Conservation (phyloP, 1,140 invertebrate species). For the Oppia nitens region DNA sequence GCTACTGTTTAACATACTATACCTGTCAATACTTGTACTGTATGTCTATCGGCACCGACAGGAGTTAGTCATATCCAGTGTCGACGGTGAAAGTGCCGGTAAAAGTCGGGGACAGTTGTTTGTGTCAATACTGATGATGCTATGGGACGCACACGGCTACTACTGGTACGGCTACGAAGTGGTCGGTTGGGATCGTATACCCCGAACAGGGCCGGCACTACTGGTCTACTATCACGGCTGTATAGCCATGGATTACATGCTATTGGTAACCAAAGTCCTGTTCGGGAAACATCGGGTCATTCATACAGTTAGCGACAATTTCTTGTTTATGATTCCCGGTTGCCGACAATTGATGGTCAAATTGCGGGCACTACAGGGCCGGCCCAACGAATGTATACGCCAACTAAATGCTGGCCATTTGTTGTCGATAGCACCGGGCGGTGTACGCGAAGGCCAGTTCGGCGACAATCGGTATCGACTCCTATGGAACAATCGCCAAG, state of each 20-base stretch:
- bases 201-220: conserved; percentile 59
- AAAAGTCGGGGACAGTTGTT: neutral
- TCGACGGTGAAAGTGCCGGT: too few relatives aligned
- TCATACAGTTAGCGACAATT: conserved; percentile 79
- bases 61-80: neutral
- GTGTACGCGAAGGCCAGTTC: conserved; percentile 79
- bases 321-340: conserved; percentile 89
- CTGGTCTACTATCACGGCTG: conserved; percentile 95
- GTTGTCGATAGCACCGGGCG: conserved; percentile 82
- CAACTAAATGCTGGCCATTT: conserved; percentile 72
- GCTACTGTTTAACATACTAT: neutral
- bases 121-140: conserved; percentile 29
- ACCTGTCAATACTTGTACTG: neutral
- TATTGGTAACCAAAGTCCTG: conserved; percentile 66
- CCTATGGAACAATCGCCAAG: conserved; percentile 78
- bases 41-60: neutral
- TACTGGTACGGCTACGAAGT: conserved; percentile 57
- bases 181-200: conserved; percentile 77
- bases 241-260: conserved; percentile 90
- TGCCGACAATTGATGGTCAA: conserved; percentile 35
- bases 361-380: conserved; percentile 80
- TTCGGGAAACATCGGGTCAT: conserved; percentile 63
- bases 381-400: conserved; percentile 66
- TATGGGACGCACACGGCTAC: neutral
- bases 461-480: conserved; percentile 30